A percentile compares a stretch with the other conserved stretches of the same genome.
Conservation (phyloP, 2,888 invertebrate species). For the Hymenopus coronatus region DNA sequence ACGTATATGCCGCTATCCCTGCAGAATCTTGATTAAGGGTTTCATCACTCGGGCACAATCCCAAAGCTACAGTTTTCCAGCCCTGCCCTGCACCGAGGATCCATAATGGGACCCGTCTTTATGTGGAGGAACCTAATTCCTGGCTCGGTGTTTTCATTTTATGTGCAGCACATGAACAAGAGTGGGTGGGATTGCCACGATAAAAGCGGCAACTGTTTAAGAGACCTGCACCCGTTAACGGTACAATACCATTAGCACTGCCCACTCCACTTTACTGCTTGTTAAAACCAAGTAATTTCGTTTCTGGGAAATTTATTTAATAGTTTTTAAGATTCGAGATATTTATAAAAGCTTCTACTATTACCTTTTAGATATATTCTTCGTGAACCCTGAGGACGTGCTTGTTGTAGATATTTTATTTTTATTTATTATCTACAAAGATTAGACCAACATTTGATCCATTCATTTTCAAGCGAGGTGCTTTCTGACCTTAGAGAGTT, state of each 20-base stretch:
- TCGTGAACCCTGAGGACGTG: too few species aligned
- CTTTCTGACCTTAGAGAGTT: too few species aligned
- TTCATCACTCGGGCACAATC: not conserved
- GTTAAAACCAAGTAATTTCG: not conserved
- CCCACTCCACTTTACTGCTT: not conserved
- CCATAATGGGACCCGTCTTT: not conserved
- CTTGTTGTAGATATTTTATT: too few species aligned
- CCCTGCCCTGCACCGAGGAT: not conserved
- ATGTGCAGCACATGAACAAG: not conserved
- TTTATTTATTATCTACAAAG: too few species aligned
- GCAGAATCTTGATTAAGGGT: not conserved
- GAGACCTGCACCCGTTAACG: not conserved
- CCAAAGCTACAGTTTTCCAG: not conserved
- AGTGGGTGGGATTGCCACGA: not conserved
- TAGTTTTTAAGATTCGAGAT: not conserved
- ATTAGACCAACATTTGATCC: too few species aligned
- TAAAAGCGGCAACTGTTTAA: not conserved
- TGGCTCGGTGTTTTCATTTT: not conserved
- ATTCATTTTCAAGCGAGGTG: too few species aligned
- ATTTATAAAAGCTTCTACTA: too few species aligned
- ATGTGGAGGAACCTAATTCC: not conserved
- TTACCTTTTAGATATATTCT: too few species aligned
- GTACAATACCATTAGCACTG: not conserved
- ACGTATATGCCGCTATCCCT: not conserved
- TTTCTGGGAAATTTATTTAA: not conserved